Evolutionary conservation across 2,113 vertebrate species (phyloP), one percentile per base, ranked within the genome.

Genomic region (Microcebus ravelobensis): DNA sequence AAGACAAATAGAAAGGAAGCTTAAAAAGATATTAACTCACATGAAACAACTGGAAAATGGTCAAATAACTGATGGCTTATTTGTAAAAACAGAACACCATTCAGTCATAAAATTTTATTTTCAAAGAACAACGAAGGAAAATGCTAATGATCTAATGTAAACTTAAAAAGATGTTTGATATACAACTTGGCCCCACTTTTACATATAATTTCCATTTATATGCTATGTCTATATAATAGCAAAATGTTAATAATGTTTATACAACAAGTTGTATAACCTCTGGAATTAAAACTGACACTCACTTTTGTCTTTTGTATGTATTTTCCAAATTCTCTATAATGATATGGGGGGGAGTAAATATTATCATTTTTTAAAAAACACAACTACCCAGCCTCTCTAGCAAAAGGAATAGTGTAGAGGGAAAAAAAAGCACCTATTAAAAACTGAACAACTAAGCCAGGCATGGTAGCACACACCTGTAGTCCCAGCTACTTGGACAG

Each of bases 71-170:
- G 73, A 73, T 4, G 21, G 12, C 70, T 71, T 63, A 86, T n/a
- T 71, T 36, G 3, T 52, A 93, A 84, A 39, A 92, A 79, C 5
- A 70, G 42, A 83, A 93, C 59, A 7, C 23, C 17, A 74, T 31
- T 93, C 15, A 65, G 45, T 48, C 18, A 74, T 34, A 73, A 61
- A 63, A 31, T 82, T 87, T 84, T 91, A 86, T 65, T 90, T 93
- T 73, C 57, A 91, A 93, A 87, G 57, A 87, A 76, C 65, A 95
- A 91, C n/a, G 48, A 96, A 94, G 17, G 5, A 96, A 63, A 90
- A 89, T 8, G 12, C 5, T 94, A 21, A 79, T 1, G 6, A 79
- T 34, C 65, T 39, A 45, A 82, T 42, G 2, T 34, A 70, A 77
- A 52, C 87, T 67, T 34, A 61, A 39, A 45, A 68, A 90, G 29